These are phyloP conservation scores for Cladopsammia gracilis DNA, from an alignment of 64 coral and sea anemone species.

Conservation along the genomic window DNA sequence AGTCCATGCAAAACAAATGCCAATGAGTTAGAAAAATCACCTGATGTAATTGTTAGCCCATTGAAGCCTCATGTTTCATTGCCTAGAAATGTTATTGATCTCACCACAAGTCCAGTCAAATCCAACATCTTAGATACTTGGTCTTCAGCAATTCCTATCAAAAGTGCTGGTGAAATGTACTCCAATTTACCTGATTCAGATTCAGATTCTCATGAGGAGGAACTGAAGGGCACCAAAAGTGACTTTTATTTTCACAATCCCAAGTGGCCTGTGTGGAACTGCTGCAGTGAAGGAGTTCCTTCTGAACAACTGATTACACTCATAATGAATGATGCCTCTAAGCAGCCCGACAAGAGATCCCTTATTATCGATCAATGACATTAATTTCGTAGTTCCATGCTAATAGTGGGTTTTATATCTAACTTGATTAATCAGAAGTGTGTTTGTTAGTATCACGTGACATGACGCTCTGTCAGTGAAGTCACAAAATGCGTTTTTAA, in stretches of 20 bases:
- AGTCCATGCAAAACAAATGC: too few relatives aligned
- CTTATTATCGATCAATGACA: slow-evolving; percentile 29
- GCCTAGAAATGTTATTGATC: too few relatives aligned
- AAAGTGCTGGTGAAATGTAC: slow-evolving; percentile 10
- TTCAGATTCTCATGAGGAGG: slow-evolving; percentile 3
- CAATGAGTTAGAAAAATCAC: too few relatives aligned
- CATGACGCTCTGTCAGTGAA: too few relatives aligned
- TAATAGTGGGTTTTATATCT: too few relatives aligned
- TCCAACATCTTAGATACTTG: background rate
- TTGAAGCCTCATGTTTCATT: too few relatives aligned
- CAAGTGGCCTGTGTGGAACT: slow-evolving; percentile 42
- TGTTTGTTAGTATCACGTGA: too few relatives aligned
- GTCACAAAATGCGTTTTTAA: too few relatives aligned
- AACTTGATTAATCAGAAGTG: too few relatives aligned
- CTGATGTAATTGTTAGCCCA: too few relatives aligned
- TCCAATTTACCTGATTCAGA: background rate
- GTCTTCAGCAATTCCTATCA: background rate
- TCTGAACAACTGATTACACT: slow-evolving; percentile 15
- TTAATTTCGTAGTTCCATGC: too few relatives aligned
- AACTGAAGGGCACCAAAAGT: background rate
- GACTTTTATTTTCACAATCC: slow-evolving; percentile 18
- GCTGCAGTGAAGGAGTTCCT: background rate
- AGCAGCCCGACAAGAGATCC: slow-evolving; percentile 28
- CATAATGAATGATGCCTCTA: slow-evolving; percentile 19
- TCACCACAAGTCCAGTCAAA: slow-evolving; percentile 1